A percentile compares a stretch with the other conserved stretches of the same genome.
phyloP scores from a whole-genome alignment of 2,888 invertebrate species.

The Lasius platythorax region DNA sequence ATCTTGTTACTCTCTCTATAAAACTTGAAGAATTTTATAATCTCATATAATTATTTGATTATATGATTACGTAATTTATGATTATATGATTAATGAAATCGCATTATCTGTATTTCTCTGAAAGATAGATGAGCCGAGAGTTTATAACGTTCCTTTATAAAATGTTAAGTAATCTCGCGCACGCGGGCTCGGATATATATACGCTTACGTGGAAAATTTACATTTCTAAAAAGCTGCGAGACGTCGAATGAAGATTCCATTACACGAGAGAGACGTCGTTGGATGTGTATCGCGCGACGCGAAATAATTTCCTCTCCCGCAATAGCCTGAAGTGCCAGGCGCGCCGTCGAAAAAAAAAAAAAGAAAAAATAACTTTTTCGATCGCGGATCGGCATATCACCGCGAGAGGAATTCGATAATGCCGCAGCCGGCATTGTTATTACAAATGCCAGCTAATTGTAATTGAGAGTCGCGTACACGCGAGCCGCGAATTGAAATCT shows the following conservation, averaged over 20 bases:
- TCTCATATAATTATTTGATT: neutral
- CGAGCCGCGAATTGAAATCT: slow-evolving; percentile 39
- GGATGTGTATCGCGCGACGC: slow-evolving; percentile 1
- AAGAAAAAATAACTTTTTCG: neutral
- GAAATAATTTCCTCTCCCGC: slow-evolving; percentile 36
- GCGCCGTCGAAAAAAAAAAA: neutral
- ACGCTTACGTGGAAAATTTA: slow-evolving; percentile 36
- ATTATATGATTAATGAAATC: neutral
- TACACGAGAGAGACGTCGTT: slow-evolving; percentile 1
- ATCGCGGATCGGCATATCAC: slow-evolving; percentile 5
- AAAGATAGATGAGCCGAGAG: neutral
- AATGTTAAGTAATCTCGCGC: slow-evolving; percentile 36
- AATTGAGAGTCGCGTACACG: slow-evolving; percentile 22
- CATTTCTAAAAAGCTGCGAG: slow-evolving; percentile 25
- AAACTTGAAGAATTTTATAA: neutral
- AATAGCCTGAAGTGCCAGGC: neutral
- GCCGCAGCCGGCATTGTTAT: slow-evolving; percentile 39
- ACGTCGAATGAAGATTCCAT: slow-evolving; percentile 37
- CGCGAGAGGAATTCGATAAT: slow-evolving; percentile 38
- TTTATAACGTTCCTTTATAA: slow-evolving; percentile 39
- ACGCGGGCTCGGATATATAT: neutral
- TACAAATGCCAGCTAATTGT: slow-evolving; percentile 45
- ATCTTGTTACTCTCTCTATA: neutral
- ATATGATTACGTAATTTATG: neutral
- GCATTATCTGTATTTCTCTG: neutral